These are phyloP conservation scores for Anisognathus igniventris DNA, from an alignment of 2,797 vertebrate species.

Conservation along the genomic window DNA sequence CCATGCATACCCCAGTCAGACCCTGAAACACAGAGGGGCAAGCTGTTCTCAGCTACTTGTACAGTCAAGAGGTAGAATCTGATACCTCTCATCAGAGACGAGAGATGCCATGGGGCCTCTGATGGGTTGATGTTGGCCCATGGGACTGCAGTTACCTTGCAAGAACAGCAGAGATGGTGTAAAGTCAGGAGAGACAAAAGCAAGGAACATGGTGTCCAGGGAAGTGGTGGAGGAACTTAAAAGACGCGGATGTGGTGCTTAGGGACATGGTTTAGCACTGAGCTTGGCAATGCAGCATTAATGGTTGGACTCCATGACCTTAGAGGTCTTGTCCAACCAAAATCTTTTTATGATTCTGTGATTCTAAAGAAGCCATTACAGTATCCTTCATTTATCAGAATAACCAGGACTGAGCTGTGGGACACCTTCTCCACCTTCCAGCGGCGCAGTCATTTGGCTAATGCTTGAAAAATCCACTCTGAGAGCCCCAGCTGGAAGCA, in stretches of 20 bases:
- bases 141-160: neutral
- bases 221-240: neutral
- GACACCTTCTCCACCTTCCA: neutral
- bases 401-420: neutral
- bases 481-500: rapidly evolving
- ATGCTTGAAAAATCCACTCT: neutral
- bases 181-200: neutral
- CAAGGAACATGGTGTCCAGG: rapidly evolving
- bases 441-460: neutral
- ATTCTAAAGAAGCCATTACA: neutral
- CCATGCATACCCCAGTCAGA: neutral
- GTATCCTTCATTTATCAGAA: neutral
- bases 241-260: neutral
- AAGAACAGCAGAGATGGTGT: neutral
- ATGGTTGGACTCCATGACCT: neutral
- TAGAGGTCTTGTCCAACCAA: neutral
- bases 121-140: neutral
- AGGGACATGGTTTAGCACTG: neutral
- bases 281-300: neutral
- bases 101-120: neutral
- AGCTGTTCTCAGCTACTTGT: neutral
- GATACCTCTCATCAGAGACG: neutral
- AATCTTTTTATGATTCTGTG: neutral
- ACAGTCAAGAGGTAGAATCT: neutral
- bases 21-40: neutral